A percentile compares a stretch with the other conserved stretches of the same genome.
Evolutionary conservation across 2,888 invertebrate species (phyloP).

Genomic region (Hydroisotoma schaefferi): DNA sequence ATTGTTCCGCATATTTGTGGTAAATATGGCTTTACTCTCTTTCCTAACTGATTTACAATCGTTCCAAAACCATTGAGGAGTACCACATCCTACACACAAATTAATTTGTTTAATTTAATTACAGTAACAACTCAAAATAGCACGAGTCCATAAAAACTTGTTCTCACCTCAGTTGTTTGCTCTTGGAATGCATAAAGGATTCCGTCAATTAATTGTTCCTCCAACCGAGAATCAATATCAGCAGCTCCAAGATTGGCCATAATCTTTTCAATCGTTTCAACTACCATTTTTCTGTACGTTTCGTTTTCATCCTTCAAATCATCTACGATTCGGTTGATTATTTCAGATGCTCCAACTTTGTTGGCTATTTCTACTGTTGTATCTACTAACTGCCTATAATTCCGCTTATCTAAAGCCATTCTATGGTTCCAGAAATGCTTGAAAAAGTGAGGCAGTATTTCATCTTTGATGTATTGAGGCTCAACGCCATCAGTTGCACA

Average conservation of each 20-base stretch:
- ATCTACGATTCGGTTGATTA: conserved; percentile 96
- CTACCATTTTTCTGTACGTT: conserved; percentile 99
- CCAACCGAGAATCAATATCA: conserved; percentile 94
- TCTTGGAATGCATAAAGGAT: conserved; percentile 99
- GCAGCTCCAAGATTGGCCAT: conserved; percentile 96
- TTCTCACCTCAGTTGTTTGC: conserved; percentile 88
- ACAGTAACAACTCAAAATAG: background rate
- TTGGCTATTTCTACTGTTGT: conserved; percentile 99
- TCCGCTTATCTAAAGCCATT: conserved; percentile 97
- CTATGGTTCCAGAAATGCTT: conserved; percentile 99
- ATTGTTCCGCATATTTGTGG: conserved; percentile 99
- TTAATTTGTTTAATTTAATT: background rate
- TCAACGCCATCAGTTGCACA: conserved; percentile 99
- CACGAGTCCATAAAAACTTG: background rate
- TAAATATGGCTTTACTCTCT: conserved; percentile 95
- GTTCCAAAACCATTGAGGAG: conserved; percentile 99
- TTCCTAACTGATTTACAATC: conserved; percentile 91
- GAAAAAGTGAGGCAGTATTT: conserved; percentile 97
- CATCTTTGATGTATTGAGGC: conserved; percentile 98
- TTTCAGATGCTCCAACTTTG: conserved; percentile 99
- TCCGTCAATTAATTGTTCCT: conserved; percentile 98
- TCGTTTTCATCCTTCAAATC: conserved; percentile 99
- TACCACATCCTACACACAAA: conserved; percentile 77
- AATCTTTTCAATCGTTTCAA: conserved; percentile 99
- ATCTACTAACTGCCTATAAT: conserved; percentile 96